A percentile compares a stretch with the other conserved stretches of the same genome.
Evolutionary conservation across 2,888 invertebrate genomes (phyloP).

Genomic region (Phanerotoma sp.): DNA sequence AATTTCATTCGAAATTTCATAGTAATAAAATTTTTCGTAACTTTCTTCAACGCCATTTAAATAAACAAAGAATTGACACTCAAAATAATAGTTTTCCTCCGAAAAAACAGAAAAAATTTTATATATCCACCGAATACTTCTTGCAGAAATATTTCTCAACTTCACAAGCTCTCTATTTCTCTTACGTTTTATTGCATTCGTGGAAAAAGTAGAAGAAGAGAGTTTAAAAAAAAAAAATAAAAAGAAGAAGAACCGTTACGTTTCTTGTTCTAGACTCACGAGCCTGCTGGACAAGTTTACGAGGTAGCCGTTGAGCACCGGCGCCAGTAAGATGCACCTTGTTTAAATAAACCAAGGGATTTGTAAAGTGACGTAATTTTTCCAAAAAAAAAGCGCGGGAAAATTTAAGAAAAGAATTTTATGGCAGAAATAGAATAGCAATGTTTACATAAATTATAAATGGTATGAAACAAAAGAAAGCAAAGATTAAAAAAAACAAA

Average conservation of each 20-base stretch:
- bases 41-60: no score
- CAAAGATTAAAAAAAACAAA: not conserved
- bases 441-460: no score
- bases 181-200: not conserved
- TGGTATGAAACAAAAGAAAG: no score
- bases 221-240: not conserved
- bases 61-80: no score
- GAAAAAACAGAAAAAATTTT: no score
- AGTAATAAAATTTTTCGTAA: no score
- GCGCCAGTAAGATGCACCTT: conserved; percentile 12
- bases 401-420: not conserved
- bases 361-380: conserved; percentile 34
- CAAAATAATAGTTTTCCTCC: no score
- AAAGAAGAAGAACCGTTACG: conserved; percentile 26
- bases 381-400: conserved; percentile 11
- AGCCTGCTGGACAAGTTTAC: conserved; percentile 26
- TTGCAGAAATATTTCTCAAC: conserved; percentile 21
- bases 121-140: no score
- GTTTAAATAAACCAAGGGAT: conserved; percentile 36
- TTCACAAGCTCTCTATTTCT: not conserved
- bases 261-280: conserved; percentile 31
- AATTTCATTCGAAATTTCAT: no score
- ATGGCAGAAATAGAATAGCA: not conserved
- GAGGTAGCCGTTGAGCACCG: conserved; percentile 30
- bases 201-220: not conserved